Base-by-base conservation (phyloP, 1,140 invertebrate species). In the Parapsyche elsis region DNA sequence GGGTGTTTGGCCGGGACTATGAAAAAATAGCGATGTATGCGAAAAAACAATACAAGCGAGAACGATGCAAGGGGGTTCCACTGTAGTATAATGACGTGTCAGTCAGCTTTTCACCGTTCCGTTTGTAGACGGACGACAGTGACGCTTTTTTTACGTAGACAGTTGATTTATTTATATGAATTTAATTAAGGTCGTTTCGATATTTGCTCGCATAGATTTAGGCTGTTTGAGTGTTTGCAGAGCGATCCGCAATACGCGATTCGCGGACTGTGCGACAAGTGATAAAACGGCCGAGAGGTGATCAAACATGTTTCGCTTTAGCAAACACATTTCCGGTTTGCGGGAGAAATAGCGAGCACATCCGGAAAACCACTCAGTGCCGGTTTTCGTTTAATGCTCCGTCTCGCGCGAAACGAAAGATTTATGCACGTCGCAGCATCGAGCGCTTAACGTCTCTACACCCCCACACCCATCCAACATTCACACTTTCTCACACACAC, bases 201-300 rank as follows among this genome's bases (percentile, higher is more conserved):
- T 38, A n/a, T 38, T 38, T 38, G 1, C 30, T 38, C 30, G 30
- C n/a, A n/a, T n/a, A 7, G 1, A 38, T 7, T 38, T 38, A 7
- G 7, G 30, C 30, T 38, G 30, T 38, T 38, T 38, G 1, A 12
- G 16, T 53, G 49, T 53, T 14, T 2, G 16, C 12, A 53, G 2
- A 2, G 49, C 10, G 49, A 73, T 73, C 5, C 12, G 38, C 38
- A n/a, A 12, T 44, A 14, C 67, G 38, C 16, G 71, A 38, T 38
- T 38, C 71, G 45, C 14, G 14, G n/a, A 46, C 45, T 21, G 24
- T 16, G 24, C 19, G 19, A 67, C 61, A 67, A 67, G 61, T 67
- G 71, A 73, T 73, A 73, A 73, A 73, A 73, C 45, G 71, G 71
- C 45, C 71, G 71, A 49, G 71, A 73, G 71, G 71, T 49, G 45